Base-by-base conservation (phyloP, 2,888 invertebrate genomes). In the Criorhina ranunculi region DNA sequence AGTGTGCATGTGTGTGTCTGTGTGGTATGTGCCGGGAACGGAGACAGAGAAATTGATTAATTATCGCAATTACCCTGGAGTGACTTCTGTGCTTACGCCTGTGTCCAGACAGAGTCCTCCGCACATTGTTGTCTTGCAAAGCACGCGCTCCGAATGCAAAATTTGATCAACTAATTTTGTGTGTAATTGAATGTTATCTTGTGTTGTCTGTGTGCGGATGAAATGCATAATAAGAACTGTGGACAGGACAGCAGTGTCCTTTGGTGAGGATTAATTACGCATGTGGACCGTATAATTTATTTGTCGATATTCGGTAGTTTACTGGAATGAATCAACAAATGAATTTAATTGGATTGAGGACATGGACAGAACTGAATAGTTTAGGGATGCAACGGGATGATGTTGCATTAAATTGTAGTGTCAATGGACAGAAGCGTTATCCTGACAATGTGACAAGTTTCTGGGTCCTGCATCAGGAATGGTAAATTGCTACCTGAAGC, bases 41-140 rank as follows among this genome's bases (percentile, higher is more conserved):
- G 57, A 60, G 57, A 66, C 82, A 33, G 37, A 73, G 69, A 64
- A 69, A 73, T 64, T 83, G 79, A 83, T 83, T 83, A 79, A 83
- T 83, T 83, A 83, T 79, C 73, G 67, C 79, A 79, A 83, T 83
- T 83, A 83, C 31, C 72, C 44, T 31, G 42, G 35, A 83, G 46
- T 79, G 83, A 83, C 83, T 83, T 79, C 79, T 83, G 73, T 75
- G 53, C 67, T 69, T 78, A 78, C 67, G 19, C 40, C 19, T n/a
- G 3, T 44, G 42, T 12, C 31, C 35, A 7, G 5, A 8, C 29
- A 15, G 33, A 12, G 35, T 15, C 33, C 46, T 29, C 29, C 33
- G 37, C 15, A 40, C 46, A 57, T 76, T 69, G 69, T 80, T 64
- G 55, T 35, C 35, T 29, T 19, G 15, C 35, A 40, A 55, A 53